These are phyloP conservation scores for Tanytarsus gracilentus DNA, from an alignment of 2,888 invertebrate genomes.

Conservation along the genomic window DNA sequence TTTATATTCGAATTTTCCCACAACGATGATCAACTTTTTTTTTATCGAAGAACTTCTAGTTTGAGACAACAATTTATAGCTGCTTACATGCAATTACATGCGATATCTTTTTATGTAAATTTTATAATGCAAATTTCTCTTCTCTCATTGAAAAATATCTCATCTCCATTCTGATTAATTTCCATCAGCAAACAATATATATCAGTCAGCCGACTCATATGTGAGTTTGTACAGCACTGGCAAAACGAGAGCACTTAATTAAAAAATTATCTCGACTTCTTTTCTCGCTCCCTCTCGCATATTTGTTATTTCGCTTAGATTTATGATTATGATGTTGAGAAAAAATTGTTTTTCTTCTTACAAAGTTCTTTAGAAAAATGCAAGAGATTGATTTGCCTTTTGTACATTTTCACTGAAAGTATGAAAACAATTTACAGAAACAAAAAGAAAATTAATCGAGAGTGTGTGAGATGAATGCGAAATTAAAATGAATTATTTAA, in stretches of 20 bases:
- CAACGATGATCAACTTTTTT: too few relatives aligned
- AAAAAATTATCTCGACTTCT: constrained; percentile 6
- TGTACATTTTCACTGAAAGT: background rate
- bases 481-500: too few relatives aligned
- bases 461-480: too few relatives aligned
- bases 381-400: constrained; percentile 1
- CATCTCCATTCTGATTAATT: constrained; percentile 14
- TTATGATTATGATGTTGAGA: constrained; percentile 15
- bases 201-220: background rate
- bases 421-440: too few relatives aligned
- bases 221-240: background rate
- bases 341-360: background rate
- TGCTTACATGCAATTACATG: constrained; percentile 11
- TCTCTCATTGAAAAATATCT: background rate
- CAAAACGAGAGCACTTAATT: background rate
- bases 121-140: constrained; percentile 7
- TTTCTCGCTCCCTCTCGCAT: too few relatives aligned
- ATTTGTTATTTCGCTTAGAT: constrained; percentile 3
- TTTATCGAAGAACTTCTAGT: too few relatives aligned
- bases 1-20: too few relatives aligned
- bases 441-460: too few relatives aligned
- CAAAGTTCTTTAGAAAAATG: background rate
- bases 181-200: background rate
- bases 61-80: constrained; percentile 14
- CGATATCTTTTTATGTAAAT: background rate